Evolutionary conservation across 2,797 vertebrate genomes (phyloP).

Genomic region (Typhlichthys eigenmanni): DNA sequence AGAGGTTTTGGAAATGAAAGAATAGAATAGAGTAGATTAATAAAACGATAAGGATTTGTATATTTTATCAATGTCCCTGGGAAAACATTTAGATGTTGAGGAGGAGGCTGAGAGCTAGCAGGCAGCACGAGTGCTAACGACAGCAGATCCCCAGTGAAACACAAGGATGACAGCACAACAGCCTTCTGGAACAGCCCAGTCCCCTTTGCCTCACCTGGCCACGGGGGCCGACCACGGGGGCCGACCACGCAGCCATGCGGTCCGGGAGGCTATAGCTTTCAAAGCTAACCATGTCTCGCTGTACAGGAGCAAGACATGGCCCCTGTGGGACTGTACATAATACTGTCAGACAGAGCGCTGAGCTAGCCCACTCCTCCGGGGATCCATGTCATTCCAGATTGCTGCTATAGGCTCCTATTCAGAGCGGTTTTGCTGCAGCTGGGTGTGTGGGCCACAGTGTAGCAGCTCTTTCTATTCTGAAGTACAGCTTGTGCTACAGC

Average conservation of each 20-base stretch:
- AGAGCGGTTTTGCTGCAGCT: constrained; percentile 15
- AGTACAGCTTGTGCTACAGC: not conserved
- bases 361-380: constrained; percentile 37
- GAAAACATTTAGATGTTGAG: not conserved
- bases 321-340: constrained; percentile 45
- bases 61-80: not conserved
- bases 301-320: constrained; percentile 28
- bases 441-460: constrained; percentile 31
- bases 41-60: not conserved
- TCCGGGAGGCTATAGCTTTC: constrained; percentile 18
- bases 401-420: constrained; percentile 25
- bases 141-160: constrained; percentile 4
- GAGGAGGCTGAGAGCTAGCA: not conserved
- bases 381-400: constrained; percentile 47
- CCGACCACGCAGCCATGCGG: constrained; percentile 34
- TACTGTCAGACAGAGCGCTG: constrained; percentile 39
- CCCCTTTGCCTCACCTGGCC: constrained; percentile 24
- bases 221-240: not conserved
- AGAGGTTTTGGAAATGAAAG: constrained; percentile 13
- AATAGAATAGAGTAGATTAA: constrained; percentile 9
- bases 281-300: constrained; percentile 3
- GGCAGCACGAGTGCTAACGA: constrained; percentile 1
- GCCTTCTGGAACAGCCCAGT: constrained; percentile 18
- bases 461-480: constrained; percentile 17
- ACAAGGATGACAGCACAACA: constrained; percentile 10